Percentiles rank a stretch among this genome's conserved stretches.
Conservation (phyloP, 2,113 vertebrate genomes). For the Mormyrus iriodes region DNA sequence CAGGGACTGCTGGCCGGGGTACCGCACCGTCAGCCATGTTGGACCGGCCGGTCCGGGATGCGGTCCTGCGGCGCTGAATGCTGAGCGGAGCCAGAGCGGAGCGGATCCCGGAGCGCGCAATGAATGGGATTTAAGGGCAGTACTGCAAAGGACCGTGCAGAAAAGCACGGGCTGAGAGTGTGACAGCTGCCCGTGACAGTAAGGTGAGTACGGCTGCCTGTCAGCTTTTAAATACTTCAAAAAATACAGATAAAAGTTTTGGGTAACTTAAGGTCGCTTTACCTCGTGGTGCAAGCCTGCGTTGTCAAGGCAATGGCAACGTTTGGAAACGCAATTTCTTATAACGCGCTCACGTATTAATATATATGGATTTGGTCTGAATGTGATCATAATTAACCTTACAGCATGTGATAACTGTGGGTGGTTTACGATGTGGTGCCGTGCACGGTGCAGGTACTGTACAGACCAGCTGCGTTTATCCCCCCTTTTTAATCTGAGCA, state of each 20-base stretch:
- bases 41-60: constrained; percentile 15
- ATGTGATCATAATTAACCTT: neutral
- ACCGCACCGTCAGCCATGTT: constrained; percentile 25
- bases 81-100: neutral
- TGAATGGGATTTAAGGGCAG: constrained; percentile 6
- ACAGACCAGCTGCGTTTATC: neutral
- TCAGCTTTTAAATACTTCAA: neutral
- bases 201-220: neutral
- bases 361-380: neutral
- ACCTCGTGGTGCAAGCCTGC: neutral
- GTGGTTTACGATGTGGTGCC: neutral
- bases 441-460: too few relatives aligned
- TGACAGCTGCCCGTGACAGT: neutral
- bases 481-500: neutral
- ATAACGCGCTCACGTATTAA: neutral
- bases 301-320: neutral
- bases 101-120: neutral
- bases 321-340: neutral
- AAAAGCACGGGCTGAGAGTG: neutral
- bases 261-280: neutral
- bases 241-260: neutral
- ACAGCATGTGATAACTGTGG: neutral
- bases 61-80: neutral
- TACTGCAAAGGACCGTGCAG: neutral
- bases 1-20: neutral